Base-by-base conservation (phyloP, 2,888 invertebrate species). In the Sminthurides aquaticus region DNA sequence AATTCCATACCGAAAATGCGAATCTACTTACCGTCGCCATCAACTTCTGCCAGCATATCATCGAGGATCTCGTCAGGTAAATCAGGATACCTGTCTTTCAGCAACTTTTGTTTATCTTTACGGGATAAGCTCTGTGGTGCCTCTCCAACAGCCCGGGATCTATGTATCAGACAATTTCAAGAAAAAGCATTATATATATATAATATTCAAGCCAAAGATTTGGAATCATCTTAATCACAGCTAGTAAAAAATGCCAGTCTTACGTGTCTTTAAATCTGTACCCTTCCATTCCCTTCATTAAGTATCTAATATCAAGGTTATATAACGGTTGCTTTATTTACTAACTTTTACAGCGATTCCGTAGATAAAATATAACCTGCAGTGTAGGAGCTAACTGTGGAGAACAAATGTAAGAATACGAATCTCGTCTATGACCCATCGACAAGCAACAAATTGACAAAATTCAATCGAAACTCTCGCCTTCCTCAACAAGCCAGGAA, bases 71-170 rank as follows among this genome's bases (percentile, higher is more conserved):
- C 60, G 8, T 18, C 22, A 28, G 27, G 20, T 20, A 60, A 60
- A 15, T n/a, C 28, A 1, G 60, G 60, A 26, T 52, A 60, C 5
- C n/a, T 25, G 3, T 15, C 20, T 52, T 29, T 15, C 1, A 60
- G 60, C 76, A 76, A 15, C 76, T 78, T 27, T 79, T 79, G 64
- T 79, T 79, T 62, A 78, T 79, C 64, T 73, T 79, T 15, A 15
- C 15, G 43, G 43, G 43, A 34, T 11, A 34, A 34, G 43, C 43
- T 34, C 43, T 34, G 15, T n/a, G n/a, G n/a, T n/a, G n/a, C n/a
- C n/a, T n/a, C n/a, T n/a, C n/a, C n/a, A 34, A 34, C 43, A 34
- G 43, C 15, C 5, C 5, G 8, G 15, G 43, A 34, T 15, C 5
- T 5, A 15, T 11, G 15, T 34, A 34, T 15, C 43, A 15, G 5